phyloP scores from a whole-genome alignment of 2,797 vertebrate genomes.

The Malurus splendens region DNA sequence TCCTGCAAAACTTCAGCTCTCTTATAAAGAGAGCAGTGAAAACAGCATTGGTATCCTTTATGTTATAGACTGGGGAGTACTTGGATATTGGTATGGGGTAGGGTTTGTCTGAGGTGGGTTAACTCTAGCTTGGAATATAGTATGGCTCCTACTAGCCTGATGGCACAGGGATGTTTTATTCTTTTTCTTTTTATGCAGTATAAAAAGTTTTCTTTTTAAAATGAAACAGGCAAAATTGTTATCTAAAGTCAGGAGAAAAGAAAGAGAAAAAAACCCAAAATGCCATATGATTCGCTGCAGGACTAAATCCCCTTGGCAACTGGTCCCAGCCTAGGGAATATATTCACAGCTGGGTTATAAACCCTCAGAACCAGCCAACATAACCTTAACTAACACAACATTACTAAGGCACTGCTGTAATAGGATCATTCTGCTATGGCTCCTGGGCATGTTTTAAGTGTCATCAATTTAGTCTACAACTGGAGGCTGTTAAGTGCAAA shows the following conservation, averaged over 20 bases:
- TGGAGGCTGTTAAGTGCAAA: slow-evolving; percentile 26
- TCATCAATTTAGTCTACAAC: slow-evolving; percentile 37
- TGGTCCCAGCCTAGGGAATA: neutral
- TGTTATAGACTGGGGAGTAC: neutral
- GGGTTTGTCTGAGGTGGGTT: neutral
- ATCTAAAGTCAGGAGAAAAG: neutral
- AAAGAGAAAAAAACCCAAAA: neutral
- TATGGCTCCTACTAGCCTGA: neutral
- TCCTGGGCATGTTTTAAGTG: slow-evolving; percentile 34
- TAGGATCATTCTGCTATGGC: slow-evolving; percentile 22
- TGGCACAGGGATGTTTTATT: neutral
- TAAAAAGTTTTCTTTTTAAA: neutral
- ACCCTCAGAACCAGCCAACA: slow-evolving; percentile 20
- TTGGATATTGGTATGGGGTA: neutral
- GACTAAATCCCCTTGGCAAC: neutral
- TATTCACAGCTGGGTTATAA: slow-evolving; percentile 28
- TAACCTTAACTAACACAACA: slow-evolving; percentile 30
- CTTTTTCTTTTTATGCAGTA: neutral
- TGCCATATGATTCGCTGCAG: neutral
- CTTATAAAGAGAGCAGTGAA: neutral
- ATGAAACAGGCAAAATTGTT: neutral
- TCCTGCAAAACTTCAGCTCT: neutral
- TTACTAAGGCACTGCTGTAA: slow-evolving; percentile 6
- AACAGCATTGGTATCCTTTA: neutral
- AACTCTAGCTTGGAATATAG: neutral